A percentile compares a stretch with the other conserved stretches of the same genome.
Conservation (phyloP, 2,113 vertebrate genomes). For the Dromiciops gliroides region DNA sequence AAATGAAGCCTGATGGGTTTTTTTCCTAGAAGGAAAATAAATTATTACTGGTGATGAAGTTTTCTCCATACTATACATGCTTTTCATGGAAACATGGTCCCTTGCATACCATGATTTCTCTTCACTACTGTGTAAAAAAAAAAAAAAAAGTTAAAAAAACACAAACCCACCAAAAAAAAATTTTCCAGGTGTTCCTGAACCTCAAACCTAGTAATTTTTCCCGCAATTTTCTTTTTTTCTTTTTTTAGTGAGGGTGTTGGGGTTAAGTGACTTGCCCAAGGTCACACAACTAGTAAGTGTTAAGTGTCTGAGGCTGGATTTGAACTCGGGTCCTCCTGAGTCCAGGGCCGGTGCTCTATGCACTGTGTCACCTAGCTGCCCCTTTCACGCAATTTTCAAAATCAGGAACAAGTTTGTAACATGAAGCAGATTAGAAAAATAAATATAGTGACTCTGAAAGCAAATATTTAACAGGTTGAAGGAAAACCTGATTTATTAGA, state of each 20-base stretch:
- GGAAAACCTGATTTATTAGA: slow-evolving; percentile 93
- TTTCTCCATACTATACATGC: slow-evolving; percentile 87
- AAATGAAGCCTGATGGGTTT: slow-evolving; percentile 84
- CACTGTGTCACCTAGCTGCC: too few relatives aligned
- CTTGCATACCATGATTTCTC: slow-evolving; percentile 91
- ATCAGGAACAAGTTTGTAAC: slow-evolving; percentile 93
- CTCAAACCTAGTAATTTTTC: slow-evolving; percentile 94
- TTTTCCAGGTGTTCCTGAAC: slow-evolving; percentile 99
- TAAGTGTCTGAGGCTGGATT: too few relatives aligned
- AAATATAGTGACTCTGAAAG: slow-evolving; percentile 92
- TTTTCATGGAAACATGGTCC: slow-evolving; percentile 88
- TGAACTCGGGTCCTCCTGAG: too few relatives aligned
- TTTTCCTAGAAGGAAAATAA: slow-evolving; percentile 84
- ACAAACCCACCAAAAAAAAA: slow-evolving; percentile 82
- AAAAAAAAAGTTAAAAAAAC: slow-evolving; percentile 81
- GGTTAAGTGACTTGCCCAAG: too few relatives aligned
- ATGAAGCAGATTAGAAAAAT: slow-evolving; percentile 90
- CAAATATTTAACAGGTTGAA: slow-evolving; percentile 91
- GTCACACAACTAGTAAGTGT: too few relatives aligned
- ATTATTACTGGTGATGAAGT: slow-evolving; percentile 84
- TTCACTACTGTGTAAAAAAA: slow-evolving; percentile 99
- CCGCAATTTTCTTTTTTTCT: too few relatives aligned
- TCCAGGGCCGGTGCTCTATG: too few relatives aligned
- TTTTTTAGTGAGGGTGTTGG: too few relatives aligned
- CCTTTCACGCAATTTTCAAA: slow-evolving; percentile 94